Base-by-base conservation (phyloP, 2,888 invertebrate species). In the Aproaerema taeniolella region DNA sequence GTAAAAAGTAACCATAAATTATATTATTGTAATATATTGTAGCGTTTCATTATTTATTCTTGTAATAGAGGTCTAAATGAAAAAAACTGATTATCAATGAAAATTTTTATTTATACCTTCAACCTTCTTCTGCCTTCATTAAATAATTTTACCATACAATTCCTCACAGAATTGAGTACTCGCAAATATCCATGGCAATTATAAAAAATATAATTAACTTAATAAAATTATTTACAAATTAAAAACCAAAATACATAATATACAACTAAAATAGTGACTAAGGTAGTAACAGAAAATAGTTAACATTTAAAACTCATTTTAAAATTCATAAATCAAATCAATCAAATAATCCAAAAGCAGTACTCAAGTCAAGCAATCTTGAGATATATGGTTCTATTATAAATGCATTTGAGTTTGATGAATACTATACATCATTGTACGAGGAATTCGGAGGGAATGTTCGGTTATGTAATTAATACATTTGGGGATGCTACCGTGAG, bases 241-340 rank as follows among this genome's bases (percentile, higher is more conserved):
- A 79, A 68, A 73, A 66, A 71, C 66, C 70, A 68, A 50, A 58
- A 58, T 78, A 83, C 65, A 85, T 72, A 83, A 77, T 77, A 83
- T 79, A 83, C 80, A 85, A 73, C 78, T 82, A 86, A 69, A 80
- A 69, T 83, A 85, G 71, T 86, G 86, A 86, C 86, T 85, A 80
- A 75, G 66, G 64, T 69, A 75, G 56, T 61, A 69, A 74, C 63
- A 67, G 64, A 73, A 74, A 53, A 62, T 55, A 66, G 68, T 71
- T 65, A 62, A 66, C 60, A 56, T 57, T 56, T 64, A 64, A 71
- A 74, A 75, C 63, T 65, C 58, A 66, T 71, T 74, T n/a, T 62
- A 58, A 63, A 26, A 62, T 58, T 61, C 50, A 52, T 60, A 55
- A 71, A 68, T 67, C 61, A 58, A 66, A 67, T 2, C 10, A 20